Percentiles rank a stretch among this genome's conserved stretches.
phyloP scores from a whole-genome alignment of 2,797 vertebrate species.

The Fringilla coelebs region DNA sequence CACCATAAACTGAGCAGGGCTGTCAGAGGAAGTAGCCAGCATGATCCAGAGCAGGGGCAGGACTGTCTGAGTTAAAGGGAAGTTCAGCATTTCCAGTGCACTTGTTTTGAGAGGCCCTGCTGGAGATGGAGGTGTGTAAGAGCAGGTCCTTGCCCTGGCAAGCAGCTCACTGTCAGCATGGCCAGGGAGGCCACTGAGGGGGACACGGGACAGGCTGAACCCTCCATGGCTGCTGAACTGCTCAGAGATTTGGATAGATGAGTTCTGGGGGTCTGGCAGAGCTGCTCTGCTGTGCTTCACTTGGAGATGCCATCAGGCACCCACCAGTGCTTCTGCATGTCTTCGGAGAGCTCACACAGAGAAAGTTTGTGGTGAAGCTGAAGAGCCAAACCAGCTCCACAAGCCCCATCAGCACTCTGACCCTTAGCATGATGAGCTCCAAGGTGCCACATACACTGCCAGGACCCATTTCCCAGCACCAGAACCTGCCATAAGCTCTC shows the following conservation, averaged over 20 bases:
- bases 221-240: accelerated
- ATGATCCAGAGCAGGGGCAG: neutral
- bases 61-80: neutral
- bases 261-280: neutral
- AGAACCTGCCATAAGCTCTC: neutral
- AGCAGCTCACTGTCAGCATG: accelerated
- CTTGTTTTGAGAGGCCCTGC: neutral
- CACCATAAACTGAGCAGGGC: constrained; percentile 18
- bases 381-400: neutral
- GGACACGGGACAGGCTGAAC: neutral
- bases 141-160: neutral
- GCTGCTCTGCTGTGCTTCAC: neutral
- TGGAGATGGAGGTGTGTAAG: neutral
- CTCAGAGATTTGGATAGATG: neutral
- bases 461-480: neutral
- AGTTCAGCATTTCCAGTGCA: neutral
- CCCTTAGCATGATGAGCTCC: neutral
- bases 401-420: neutral
- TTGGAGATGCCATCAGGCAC: neutral
- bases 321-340: neutral
- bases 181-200: accelerated
- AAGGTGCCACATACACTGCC: neutral
- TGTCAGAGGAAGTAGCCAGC: neutral
- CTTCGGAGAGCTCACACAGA: neutral
- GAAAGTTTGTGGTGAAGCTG: neutral